Conservation (phyloP, 2,888 invertebrate genomes). For the Drosophila anceps region DNA sequence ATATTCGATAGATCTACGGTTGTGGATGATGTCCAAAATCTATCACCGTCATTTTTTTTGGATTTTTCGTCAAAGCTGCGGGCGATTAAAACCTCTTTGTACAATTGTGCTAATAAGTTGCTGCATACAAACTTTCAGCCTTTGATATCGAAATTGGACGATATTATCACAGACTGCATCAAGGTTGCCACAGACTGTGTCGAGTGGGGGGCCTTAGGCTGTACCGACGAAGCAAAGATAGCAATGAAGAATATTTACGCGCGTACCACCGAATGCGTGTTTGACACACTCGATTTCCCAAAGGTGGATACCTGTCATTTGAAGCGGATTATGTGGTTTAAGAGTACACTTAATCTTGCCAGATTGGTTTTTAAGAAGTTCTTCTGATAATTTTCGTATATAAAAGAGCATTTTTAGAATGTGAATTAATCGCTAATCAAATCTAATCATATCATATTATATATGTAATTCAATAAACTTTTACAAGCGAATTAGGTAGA, state of each 20-base stretch:
- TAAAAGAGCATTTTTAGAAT: no score
- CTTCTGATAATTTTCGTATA: neutral
- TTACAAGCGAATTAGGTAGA: no score
- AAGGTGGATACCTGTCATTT: rapidly evolving
- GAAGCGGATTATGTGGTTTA: neutral
- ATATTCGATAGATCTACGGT: neutral
- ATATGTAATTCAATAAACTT: no score
- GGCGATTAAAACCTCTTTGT: neutral
- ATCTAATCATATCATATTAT: no score
- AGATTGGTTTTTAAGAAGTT: neutral
- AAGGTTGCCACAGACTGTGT: neutral
- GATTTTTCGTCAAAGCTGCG: neutral
- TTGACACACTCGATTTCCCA: neutral
- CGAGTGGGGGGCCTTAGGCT: neutral
- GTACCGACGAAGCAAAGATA: neutral
- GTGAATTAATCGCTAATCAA: no score
- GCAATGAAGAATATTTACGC: neutral
- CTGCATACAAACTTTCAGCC: neutral
- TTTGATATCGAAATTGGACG: neutral
- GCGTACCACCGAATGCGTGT: neutral
- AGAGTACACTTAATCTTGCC: neutral
- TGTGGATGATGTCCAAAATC: no score
- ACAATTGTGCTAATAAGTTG: rapidly evolving
- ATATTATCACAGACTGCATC: neutral
- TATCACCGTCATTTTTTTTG: neutral